Base-by-base conservation (phyloP, 2,797 vertebrate genomes). In the Nannoperca obscura region DNA sequence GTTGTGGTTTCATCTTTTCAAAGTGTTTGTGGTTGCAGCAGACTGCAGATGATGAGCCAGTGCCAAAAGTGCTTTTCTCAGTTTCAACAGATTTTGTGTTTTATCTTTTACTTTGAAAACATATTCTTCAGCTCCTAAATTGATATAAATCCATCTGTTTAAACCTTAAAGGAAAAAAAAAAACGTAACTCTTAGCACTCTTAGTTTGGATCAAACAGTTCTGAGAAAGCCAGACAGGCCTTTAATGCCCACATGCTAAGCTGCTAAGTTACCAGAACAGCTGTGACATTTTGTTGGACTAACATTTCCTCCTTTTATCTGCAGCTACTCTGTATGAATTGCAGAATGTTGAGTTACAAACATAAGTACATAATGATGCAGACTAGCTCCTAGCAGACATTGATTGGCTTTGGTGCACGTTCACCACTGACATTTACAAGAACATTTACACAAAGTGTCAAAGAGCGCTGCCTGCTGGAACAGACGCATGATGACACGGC, bases 371-470 rank as follows among this genome's bases (percentile, higher is more conserved):
- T 85, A 79, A 86, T 86, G 79, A 87, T 71, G 74, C 61, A 70
- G 73, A 64, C 55, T 6, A 34, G 34, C 60, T 50, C 46, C 47
- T 65, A 4, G 64, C 80, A 76, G 74, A 52, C 58, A 58, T 67
- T 40, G 62, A 85, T 73, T 80, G 53, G 74, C 76, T 86, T 46
- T 64, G n/a, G 11, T 78, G 78, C 76, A 38, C 68, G 88, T 76
- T 80, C 68, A 47, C 49, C 15, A 2, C 71, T 78, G 85, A 80
- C 84, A 88, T 85, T 89, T 91, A 74, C 71, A 74, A 58, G 60
- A 66, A 86, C 74, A 73, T 81, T 84, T 88, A 62, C 40, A 14
- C 46, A 32, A 49, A 78, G 75, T 79, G 61, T 83, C 74, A 74
- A 52, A 65, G 34, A 68, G 80, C 2, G 32, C 64, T 44, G 40